Conservation (phyloP, 2,797 vertebrate species). For the Craterocephalus amniculus region DNA sequence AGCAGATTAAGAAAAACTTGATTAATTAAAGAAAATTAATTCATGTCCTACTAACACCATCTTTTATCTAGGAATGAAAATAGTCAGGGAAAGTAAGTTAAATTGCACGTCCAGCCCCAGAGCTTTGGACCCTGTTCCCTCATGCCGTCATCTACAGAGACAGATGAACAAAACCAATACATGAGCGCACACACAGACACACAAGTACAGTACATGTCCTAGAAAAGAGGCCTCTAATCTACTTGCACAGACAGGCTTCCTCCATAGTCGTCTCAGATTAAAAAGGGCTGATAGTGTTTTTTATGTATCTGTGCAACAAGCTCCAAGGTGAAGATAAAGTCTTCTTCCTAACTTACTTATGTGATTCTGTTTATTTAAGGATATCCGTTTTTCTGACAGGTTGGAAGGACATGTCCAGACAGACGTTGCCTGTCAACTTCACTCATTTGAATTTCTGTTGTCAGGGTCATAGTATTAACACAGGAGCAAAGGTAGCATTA, state of each 20-base stretch:
- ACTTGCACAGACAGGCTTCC: slow-evolving; percentile 29
- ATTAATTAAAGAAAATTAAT: slow-evolving; percentile 33
- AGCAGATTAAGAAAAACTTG: slow-evolving; percentile 52
- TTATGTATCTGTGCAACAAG: slow-evolving; percentile 15
- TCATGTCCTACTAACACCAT: slow-evolving; percentile 50
- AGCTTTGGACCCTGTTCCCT: slow-evolving; percentile 41
- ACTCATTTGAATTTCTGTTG: slow-evolving; percentile 56
- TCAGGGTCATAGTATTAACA: slow-evolving; percentile 1
- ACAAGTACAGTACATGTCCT: slow-evolving; percentile 12
- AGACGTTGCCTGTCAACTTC: slow-evolving; percentile 44
- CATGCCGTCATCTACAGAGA: slow-evolving; percentile 19
- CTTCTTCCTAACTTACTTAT: slow-evolving; percentile 12
- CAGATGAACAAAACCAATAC: slow-evolving; percentile 38
- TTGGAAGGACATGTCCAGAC: slow-evolving; percentile 46
- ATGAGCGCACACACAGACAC: slow-evolving; percentile 22
- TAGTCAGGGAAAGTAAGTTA: slow-evolving; percentile 31
- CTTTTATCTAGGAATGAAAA: slow-evolving; percentile 47
- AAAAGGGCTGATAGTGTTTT: slow-evolving; percentile 28
- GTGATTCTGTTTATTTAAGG: background rate
- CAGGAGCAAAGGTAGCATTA: slow-evolving; percentile 5
- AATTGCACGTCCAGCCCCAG: slow-evolving; percentile 41
- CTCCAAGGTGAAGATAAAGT: slow-evolving; percentile 3
- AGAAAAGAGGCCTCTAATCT: slow-evolving; percentile 55
- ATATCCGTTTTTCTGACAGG: slow-evolving; percentile 16
- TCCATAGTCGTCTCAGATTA: slow-evolving; percentile 52